Base-by-base conservation (phyloP, 1,140 invertebrate genomes). In the Anoplophora glabripennis region DNA sequence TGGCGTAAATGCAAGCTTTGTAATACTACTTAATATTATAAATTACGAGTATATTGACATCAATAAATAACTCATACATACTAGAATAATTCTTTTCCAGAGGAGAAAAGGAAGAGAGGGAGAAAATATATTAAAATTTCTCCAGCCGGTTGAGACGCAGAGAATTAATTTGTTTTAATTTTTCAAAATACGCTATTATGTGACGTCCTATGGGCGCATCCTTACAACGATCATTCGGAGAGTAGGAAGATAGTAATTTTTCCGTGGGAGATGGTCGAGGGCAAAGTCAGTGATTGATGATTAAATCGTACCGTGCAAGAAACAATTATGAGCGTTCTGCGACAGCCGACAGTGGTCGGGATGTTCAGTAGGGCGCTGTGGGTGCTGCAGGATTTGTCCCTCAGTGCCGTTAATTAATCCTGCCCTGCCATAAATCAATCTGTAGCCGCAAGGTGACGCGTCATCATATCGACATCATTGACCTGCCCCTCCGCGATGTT, bases 381-480 rank as follows among this genome's bases (percentile, higher is more conserved):
- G 63, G 48, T 59, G 64, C 53, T 68, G 67, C 55, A 59, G 61
- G 67, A 36, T 56, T 56, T 48, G 65, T 66, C 66, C 66, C 66
- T 65, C 56, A 44, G 53, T 64, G 53, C 65, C 69, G 65, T 68
- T 73, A 72, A 73, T 73, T 73, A 73, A 73, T 73, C 70, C 63
- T 56, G 52, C 40, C 55, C 64, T 60, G 62, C 68, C 70, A 73
- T 73, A 72, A 73, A 73, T 73, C 72, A 73, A 72, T 72, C 65
- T 69, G 70, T 67, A 70, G 66, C 68, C 69, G 65, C 70, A 73
- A 73, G 72, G 70, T 72, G 72, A 71, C 70, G 70, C 71, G 66
- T 68, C 72, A 73, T 73, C 70, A 73, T 73, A 73, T 73, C 66
- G 72, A 72, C 69, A 72, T 73, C 68, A 73, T 72, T 73, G 71